A percentile compares a stretch with the other conserved stretches of the same genome.
These are phyloP conservation scores for Drosophila obscura DNA, from an alignment of 1,140 invertebrate genomes.

Conservation along the genomic window DNA sequence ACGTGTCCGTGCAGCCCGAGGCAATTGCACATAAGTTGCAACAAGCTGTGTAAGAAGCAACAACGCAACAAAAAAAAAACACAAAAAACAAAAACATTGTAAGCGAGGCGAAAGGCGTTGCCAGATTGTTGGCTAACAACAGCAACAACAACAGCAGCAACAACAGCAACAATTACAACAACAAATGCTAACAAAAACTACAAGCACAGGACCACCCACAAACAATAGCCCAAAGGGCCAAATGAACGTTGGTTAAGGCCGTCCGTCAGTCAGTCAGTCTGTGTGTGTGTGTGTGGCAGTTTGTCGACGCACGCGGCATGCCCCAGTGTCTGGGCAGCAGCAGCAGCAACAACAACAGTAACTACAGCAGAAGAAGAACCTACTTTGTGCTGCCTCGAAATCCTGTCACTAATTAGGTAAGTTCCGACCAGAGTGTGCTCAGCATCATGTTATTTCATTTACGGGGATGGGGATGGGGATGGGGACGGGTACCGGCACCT, in stretches of 20 bases:
- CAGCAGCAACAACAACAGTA: not conserved
- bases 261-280: slow-evolving; percentile 33
- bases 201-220: slow-evolving; percentile 14
- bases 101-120: slow-evolving; percentile 46
- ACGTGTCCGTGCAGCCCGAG: slow-evolving; percentile 34
- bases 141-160: slow-evolving; percentile 11
- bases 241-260: slow-evolving; percentile 49
- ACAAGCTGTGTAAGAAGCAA: slow-evolving; percentile 49
- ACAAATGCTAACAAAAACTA: slow-evolving; percentile 5
- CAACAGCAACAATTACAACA: slow-evolving; percentile 16
- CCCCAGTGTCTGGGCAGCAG: not conserved
- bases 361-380: slow-evolving; percentile 18
- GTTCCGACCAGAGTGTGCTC: slow-evolving; percentile 32
- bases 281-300: slow-evolving; percentile 15
- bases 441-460: slow-evolving; percentile 65
- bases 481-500: slow-evolving; percentile 3
- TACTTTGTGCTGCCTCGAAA: slow-evolving; percentile 62
- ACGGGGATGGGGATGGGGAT: slow-evolving; percentile 3
- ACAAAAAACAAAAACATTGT: slow-evolving; percentile 36
- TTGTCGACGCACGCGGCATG: too few species aligned
- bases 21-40: slow-evolving; percentile 72
- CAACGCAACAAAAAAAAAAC: slow-evolving; percentile 20
- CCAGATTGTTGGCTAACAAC: slow-evolving; percentile 42
- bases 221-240: slow-evolving; percentile 46
- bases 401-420: slow-evolving; percentile 76